Evolutionary conservation across 53 echinoderm and acorn worm genomes (phyloP).

Genomic region (Henricia sp.): DNA sequence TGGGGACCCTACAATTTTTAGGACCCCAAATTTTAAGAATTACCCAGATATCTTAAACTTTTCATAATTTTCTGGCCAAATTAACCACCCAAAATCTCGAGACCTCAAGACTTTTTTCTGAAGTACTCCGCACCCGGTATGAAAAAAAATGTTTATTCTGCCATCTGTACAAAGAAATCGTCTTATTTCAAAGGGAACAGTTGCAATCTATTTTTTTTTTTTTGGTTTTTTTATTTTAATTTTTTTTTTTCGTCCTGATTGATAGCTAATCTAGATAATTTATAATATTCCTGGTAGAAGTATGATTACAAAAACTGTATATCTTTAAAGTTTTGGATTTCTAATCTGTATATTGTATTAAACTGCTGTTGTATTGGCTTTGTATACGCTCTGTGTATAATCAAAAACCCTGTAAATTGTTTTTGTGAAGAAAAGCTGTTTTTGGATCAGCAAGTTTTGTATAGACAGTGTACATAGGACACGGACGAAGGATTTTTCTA

Average conservation of each 20-base stretch:
- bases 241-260: slow-evolving; percentile 18
- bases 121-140: too few species aligned
- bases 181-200: slow-evolving; percentile 47
- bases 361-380: slow-evolving; percentile 50
- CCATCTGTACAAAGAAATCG: too few species aligned
- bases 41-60: too few species aligned
- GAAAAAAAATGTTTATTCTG: too few species aligned
- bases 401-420: slow-evolving; percentile 61
- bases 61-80: too few species aligned
- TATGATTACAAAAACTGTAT: slow-evolving; percentile 41
- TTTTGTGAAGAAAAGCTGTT: slow-evolving; percentile 34
- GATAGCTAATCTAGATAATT: slow-evolving; percentile 39
- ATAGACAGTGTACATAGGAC: slow-evolving; percentile 49
- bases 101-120: too few species aligned
- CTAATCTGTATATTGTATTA: slow-evolving; percentile 34
- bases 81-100: too few species aligned
- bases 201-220: slow-evolving; percentile 43
- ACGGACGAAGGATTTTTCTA: slow-evolving; percentile 57
- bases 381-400: slow-evolving; percentile 39
- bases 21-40: too few species aligned
- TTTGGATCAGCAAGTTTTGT: slow-evolving; percentile 53
- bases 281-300: slow-evolving; percentile 40
- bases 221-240: slow-evolving; percentile 8
- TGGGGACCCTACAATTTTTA: too few species aligned
- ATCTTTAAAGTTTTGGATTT: slow-evolving; percentile 33